Evolutionary conservation across 2,113 vertebrate species (phyloP), one percentile per base, ranked within the genome.

Genomic region (Cheilinus undulatus): DNA sequence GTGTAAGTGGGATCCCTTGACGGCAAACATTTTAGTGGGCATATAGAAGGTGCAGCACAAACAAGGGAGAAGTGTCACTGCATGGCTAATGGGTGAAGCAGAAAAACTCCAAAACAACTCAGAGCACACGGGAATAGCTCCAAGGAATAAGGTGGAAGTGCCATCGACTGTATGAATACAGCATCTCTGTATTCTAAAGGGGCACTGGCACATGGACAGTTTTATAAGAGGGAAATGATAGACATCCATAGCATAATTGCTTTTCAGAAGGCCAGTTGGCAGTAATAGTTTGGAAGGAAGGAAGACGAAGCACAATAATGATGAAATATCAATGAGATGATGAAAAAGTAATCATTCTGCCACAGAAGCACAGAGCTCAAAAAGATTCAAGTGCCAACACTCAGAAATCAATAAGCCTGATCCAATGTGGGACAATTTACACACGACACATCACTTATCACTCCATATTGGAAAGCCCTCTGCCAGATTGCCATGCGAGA

Each of bases 261-360:
- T 86, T 87, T 88, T 84, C 75, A 73, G 69, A 61, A 57, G 70
- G 70, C 56, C 75, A 80, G 74, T 82, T 88, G 89, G 88, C 73
- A 76, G 72, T 78, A 51, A 52, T 62, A 56, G 77, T 87, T 84
- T 86, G 73, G 86, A 73, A 30, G 78, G 76, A 65, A 82, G 68
- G 80, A 82, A 76, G 66, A 52, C 71, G 66, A 58, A 65, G 79
- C 53, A 67, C 49, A 83, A 78, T 89, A 77, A 90, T 88, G 86
- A 92, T 93, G 84, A 93, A 92, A 93, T 91, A 91, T 91, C 91
- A 80, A 91, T 88, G 82, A 78, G 85, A 79, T 85, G 79, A 91
- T 91, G 79, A 92, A 90, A 93, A 94, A 91, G 85, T 90, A 88
- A 93, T 92, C 84, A 90, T 87, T 88, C 83, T 82, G 65, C 76